Base-by-base conservation (phyloP, 2,888 invertebrate genomes). In the Lasioglossum villosulum region DNA sequence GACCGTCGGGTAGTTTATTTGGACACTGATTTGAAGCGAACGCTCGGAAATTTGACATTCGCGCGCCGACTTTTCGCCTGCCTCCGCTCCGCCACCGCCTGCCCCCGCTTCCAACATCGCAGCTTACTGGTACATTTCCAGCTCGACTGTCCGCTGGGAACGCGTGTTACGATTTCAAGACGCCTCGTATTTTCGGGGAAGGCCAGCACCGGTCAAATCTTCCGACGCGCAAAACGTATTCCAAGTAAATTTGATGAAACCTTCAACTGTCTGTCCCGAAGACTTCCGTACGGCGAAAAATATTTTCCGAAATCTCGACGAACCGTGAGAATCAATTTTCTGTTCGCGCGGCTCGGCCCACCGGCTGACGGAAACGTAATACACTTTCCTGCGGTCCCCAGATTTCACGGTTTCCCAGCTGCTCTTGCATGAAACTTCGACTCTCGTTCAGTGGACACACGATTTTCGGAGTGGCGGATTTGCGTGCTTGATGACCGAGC, bases 1-100 rank as follows among this genome's bases (percentile, higher is more conserved):
- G 91, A 87, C 91, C 90, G 83, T 75, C 79, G 86, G 83, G 81
- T 87, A 90, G 89, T 92, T 91, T 91, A 90, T 92, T 89, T 91
- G 88, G 92, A 93, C 92, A 91, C 92, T 93, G 93, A 93, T 93
- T 93, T 91, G 92, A 93, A 90, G 92, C 89, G 93, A 93, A 88
- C 91, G 92, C 92, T 93, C 75, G 90, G 88, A 91, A 93, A 93
- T 93, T 93, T 93, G 93, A 93, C 93, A 91, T 92, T 91, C 88
- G 90, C 89, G 89, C 39, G 52, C 88, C 88, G 89, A 88, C 88
- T 92, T 89, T 87, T 73, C 82, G 30, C 63, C 63, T 63, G 56
- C 59, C 27, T 16, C 14, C 59, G 23, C n/a, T 4, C 12, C 27
- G 12, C n/a, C n/a, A 4, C 4, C n/a, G 19, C 0, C 56, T 2